A percentile compares a stretch with the other conserved stretches of the same genome.
Evolutionary conservation across 2,113 vertebrate genomes (phyloP).

Genomic region (Seriola quinqueradiata): DNA sequence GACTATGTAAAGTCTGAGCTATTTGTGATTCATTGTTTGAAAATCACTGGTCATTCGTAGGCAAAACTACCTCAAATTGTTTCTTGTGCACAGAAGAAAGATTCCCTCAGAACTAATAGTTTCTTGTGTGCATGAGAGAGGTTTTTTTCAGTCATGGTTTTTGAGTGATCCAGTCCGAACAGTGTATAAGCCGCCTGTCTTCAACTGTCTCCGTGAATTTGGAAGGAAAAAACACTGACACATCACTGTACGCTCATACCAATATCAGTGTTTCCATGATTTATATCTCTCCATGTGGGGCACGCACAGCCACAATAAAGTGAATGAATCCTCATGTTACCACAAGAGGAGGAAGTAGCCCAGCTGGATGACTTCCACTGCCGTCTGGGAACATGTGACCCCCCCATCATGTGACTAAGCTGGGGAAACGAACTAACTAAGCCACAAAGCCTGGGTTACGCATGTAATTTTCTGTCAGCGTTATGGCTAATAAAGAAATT

Average conservation of each 20-base stretch:
- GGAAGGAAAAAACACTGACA: neutral
- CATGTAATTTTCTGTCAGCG: conserved; percentile 28
- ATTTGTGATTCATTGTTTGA: conserved; percentile 19
- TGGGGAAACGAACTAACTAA: conserved; percentile 15
- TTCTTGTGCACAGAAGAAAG: neutral
- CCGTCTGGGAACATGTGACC: conserved; percentile 72
- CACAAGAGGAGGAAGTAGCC: conserved; percentile 71
- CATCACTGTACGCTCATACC: neutral
- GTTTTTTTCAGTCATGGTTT: neutral
- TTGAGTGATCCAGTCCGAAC: neutral
- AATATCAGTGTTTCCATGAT: conserved; percentile 60
- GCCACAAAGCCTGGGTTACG: conserved; percentile 52
- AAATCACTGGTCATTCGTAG: neutral
- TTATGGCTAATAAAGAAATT: conserved; percentile 28
- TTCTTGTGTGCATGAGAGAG: neutral
- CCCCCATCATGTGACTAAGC: conserved; percentile 69
- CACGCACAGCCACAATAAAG: conserved; percentile 41
- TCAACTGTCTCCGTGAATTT: neutral
- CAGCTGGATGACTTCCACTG: conserved; percentile 57
- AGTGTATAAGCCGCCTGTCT: neutral
- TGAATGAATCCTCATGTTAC: conserved; percentile 78
- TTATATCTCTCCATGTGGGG: conserved; percentile 28
- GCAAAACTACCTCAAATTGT: neutral
- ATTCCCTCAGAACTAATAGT: neutral
- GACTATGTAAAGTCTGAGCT: neutral